These are phyloP conservation scores for Cantharis rufa DNA, from an alignment of 2,888 invertebrate species.

Conservation along the genomic window DNA sequence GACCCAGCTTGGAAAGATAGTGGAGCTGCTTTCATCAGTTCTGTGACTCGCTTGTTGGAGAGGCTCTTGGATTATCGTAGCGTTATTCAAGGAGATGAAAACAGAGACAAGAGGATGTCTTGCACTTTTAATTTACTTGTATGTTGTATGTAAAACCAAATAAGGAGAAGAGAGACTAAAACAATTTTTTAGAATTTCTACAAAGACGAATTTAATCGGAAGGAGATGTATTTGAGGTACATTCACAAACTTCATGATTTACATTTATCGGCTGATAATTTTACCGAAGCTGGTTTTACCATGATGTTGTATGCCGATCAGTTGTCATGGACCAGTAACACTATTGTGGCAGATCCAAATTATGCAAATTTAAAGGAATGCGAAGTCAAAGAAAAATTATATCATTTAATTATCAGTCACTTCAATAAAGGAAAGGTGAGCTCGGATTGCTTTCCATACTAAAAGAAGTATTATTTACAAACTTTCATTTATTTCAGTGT, in stretches of 20 bases:
- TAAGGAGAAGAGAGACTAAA: neutral
- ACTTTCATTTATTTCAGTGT: slow-evolving; percentile 61
- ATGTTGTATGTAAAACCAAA: slow-evolving; percentile 45
- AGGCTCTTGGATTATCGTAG: slow-evolving; percentile 90
- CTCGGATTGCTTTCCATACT: neutral
- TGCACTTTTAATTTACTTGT: slow-evolving; percentile 93
- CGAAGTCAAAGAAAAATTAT: slow-evolving; percentile 87
- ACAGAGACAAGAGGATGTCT: slow-evolving; percentile 93
- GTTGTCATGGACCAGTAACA: slow-evolving; percentile 78
- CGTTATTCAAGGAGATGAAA: slow-evolving; percentile 94
- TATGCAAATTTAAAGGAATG: slow-evolving; percentile 82
- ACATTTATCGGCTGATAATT: slow-evolving; percentile 89
- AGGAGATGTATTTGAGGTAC: slow-evolving; percentile 94
- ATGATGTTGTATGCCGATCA: slow-evolving; percentile 92
- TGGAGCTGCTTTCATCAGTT: slow-evolving; percentile 89
- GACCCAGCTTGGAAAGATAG: slow-evolving; percentile 90
- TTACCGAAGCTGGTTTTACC: slow-evolving; percentile 93
- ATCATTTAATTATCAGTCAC: slow-evolving; percentile 86
- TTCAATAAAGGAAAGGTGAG: slow-evolving; percentile 90
- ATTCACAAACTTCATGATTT: slow-evolving; percentile 93
- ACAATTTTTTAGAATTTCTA: slow-evolving; percentile 79
- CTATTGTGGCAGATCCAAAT: slow-evolving; percentile 67
- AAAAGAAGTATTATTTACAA: no score
- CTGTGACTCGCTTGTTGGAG: slow-evolving; percentile 86
- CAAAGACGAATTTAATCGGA: slow-evolving; percentile 92